Evolutionary conservation across 2,797 vertebrate genomes (phyloP), one percentile per base, ranked within the genome.

Genomic region (Triplophysa yarkandensis): DNA sequence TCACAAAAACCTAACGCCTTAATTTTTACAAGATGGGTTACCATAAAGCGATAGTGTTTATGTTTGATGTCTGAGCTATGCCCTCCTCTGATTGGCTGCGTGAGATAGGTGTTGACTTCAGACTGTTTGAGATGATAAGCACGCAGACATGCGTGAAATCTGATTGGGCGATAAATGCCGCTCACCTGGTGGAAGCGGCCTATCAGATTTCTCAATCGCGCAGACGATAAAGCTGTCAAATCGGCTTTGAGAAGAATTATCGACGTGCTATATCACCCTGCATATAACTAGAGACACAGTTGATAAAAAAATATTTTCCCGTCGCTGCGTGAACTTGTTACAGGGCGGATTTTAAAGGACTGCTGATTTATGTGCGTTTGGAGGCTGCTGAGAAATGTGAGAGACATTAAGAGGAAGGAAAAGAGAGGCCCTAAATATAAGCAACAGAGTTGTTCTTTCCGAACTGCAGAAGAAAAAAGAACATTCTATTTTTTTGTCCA

Each of bases 101-200:
- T 66, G 55, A 57, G 61, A 83, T 77, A 16, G 64, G 64, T 77
- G 70, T 67, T 82, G 83, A 84, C 68, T 67, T 76, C 68, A 81
- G 46, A 79, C 13, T 69, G 46, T 77, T 78, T 84, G 25, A 74
- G 67, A 63, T 54, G 89, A 90, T 90, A 91, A 90, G 84, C 19
- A 17, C 62, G 81, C 87, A 88, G 89, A 89, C 88, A 87, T 90
- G 90, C 87, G 69, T 91, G 88, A 90, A 90, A 85, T 25, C 55
- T 85, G 82, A 19, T 80, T 68, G 68, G 74, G 21, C 75, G 90
- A 92, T 90, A 89, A 87, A 82, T 50, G 58, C 83, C 0, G 81
- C 80, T 88, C 85, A 87, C 89, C 87, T 82, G 80, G 74, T 81
- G 83, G 84, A 84, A 79, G 67, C 78, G 64, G 52, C 75, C 64